These are phyloP conservation scores for Lathronympha strigana DNA, from an alignment of 2,888 invertebrate species.

Conservation along the genomic window DNA sequence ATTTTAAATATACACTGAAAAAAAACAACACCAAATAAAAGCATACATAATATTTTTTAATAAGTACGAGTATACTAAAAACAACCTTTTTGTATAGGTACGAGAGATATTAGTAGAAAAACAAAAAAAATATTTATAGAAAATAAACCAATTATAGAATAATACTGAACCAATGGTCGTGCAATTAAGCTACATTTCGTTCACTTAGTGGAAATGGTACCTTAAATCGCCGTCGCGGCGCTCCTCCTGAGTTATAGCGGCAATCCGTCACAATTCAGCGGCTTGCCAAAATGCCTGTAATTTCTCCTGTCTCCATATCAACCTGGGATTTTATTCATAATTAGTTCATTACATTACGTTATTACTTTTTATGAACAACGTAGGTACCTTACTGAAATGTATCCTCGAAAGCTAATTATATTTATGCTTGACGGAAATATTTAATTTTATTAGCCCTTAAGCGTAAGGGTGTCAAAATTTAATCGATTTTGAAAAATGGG, in stretches of 20 bases:
- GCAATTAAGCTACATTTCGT: conserved; percentile 5
- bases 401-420: too few species aligned
- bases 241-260: conserved; percentile 21
- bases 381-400: too few species aligned
- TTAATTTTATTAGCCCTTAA: too few species aligned
- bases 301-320: conserved; percentile 15
- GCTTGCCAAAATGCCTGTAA: conserved; percentile 17
- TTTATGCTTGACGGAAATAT: too few species aligned
- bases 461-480: too few species aligned
- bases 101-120: too few species aligned
- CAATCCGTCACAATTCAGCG: conserved; percentile 34
- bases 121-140: not conserved
- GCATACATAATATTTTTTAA: too few species aligned
- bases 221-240: conserved; percentile 11
- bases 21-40: too few species aligned
- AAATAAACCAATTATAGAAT: not conserved
- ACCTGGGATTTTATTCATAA: conserved; percentile 14
- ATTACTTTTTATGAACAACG: not conserved
- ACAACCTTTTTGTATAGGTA: too few species aligned
- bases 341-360: not conserved
- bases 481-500: too few species aligned
- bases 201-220: conserved; percentile 14
- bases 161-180: not conserved
- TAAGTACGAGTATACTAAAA: too few species aligned
- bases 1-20: too few species aligned